phyloP scores from a whole-genome alignment of 2,113 vertebrate species.

The Tursiops truncatus region DNA sequence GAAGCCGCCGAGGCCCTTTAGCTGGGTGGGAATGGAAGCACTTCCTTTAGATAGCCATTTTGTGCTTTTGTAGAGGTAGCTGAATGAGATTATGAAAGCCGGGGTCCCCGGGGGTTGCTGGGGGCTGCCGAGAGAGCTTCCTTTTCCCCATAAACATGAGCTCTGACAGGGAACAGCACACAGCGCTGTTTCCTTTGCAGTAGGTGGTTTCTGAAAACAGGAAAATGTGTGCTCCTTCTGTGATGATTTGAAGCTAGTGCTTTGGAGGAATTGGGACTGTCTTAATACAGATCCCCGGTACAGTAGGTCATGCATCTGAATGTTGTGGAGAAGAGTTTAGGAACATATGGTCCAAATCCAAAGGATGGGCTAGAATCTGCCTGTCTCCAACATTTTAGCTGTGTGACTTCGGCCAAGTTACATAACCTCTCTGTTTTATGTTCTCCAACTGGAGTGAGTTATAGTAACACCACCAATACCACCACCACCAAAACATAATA shows the following conservation, averaged over 20 bases:
- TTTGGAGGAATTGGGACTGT: background rate
- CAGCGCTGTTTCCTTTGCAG: background rate
- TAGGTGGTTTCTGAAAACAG: background rate
- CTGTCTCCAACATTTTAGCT: too few relatives aligned
- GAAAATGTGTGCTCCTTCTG: background rate
- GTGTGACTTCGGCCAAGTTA: background rate
- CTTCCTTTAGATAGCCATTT: background rate
- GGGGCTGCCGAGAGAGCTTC: background rate
- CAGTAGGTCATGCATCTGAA: background rate
- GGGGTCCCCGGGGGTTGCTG: background rate
- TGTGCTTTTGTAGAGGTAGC: background rate
- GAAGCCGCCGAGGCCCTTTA: background rate
- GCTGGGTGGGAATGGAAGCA: background rate
- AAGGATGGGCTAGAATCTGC: background rate
- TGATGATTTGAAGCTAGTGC: background rate
- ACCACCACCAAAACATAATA: background rate
- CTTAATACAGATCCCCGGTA: background rate
- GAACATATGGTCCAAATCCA: background rate
- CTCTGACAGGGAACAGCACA: background rate
- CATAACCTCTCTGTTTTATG: background rate
- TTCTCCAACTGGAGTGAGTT: background rate
- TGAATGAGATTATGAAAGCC: background rate
- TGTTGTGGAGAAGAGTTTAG: background rate
- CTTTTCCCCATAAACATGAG: slow-evolving; percentile 20
- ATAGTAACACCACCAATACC: background rate